Conservation (phyloP, 1,140 invertebrate genomes). For the Drosophila parabipectinata region DNA sequence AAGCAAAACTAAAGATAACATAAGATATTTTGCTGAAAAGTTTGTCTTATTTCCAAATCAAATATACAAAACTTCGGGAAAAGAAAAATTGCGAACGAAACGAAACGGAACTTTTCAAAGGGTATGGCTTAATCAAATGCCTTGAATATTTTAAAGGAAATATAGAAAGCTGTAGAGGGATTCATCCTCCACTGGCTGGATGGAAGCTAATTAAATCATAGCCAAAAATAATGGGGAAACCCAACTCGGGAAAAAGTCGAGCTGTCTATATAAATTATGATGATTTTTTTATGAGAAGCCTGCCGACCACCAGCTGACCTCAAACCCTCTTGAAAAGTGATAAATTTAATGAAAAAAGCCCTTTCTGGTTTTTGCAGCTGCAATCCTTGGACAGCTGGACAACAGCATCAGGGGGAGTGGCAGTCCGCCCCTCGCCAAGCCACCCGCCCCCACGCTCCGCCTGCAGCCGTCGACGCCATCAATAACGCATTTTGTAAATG, state of each 20-base stretch:
- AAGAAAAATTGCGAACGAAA: slow-evolving; percentile 28
- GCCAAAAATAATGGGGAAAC: slow-evolving; percentile 13
- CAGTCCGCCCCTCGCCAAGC: slow-evolving; percentile 3
- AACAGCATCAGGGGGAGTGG: slow-evolving; percentile 27
- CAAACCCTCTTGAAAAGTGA: slow-evolving; percentile 30
- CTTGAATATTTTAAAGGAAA: slow-evolving; percentile 28
- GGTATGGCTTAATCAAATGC: slow-evolving; percentile 22
- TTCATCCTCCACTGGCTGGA: slow-evolving; percentile 13
- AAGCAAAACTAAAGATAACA: too few relatives aligned
- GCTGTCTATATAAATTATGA: slow-evolving; percentile 43
- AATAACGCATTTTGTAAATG: slow-evolving; percentile 83
- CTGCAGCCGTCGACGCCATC: slow-evolving; percentile 76
- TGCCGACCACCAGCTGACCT: slow-evolving; percentile 8
- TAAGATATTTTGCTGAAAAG: too few relatives aligned
- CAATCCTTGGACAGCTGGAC: slow-evolving; percentile 63
- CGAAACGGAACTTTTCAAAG: neutral
- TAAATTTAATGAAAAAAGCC: slow-evolving; percentile 63
- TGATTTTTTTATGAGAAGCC: slow-evolving; percentile 28
- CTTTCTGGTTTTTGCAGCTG: slow-evolving; percentile 39
- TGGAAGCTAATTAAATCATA: slow-evolving; percentile 50
- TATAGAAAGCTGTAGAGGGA: slow-evolving; percentile 17
- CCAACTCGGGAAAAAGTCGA: neutral
- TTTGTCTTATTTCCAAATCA: slow-evolving; percentile 1
- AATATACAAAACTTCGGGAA: neutral
- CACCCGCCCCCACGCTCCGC: slow-evolving; percentile 39